Evolutionary conservation across 2,797 vertebrate species (phyloP).

Genomic region (Lepilemur ruficaudatus): DNA sequence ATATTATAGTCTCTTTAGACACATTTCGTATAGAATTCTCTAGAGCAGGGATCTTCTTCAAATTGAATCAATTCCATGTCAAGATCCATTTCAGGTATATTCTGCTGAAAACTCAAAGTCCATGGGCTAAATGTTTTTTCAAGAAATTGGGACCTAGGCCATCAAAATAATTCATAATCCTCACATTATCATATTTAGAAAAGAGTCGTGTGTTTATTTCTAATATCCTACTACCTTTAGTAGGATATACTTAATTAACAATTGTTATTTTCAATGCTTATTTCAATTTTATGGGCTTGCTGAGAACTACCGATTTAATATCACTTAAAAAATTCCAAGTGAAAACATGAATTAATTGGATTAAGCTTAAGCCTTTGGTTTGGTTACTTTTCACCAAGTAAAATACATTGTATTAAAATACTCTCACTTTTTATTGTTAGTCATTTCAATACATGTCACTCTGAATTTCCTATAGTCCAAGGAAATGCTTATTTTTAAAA

Average conservation of each 20-base stretch:
- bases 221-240: background rate
- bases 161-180: background rate
- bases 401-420: background rate
- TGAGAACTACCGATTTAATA: background rate
- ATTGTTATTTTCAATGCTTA: background rate
- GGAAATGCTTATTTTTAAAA: background rate
- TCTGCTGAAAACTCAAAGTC: constrained; percentile 20
- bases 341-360: background rate
- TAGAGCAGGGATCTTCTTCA: background rate
- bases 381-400: background rate
- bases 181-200: background rate
- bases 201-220: background rate
- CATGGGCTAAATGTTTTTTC: background rate
- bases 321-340: background rate
- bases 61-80: background rate
- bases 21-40: background rate
- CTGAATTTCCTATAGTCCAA: background rate
- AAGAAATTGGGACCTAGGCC: background rate
- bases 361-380: constrained; percentile 5
- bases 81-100: background rate
- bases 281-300: constrained; percentile 24
- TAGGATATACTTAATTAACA: background rate
- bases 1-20: background rate
- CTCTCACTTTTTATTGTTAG: background rate
- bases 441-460: background rate